Percentiles rank a stretch among this genome's conserved stretches.
Conservation (phyloP, 2,888 invertebrate genomes). For the Baccha elongata region DNA sequence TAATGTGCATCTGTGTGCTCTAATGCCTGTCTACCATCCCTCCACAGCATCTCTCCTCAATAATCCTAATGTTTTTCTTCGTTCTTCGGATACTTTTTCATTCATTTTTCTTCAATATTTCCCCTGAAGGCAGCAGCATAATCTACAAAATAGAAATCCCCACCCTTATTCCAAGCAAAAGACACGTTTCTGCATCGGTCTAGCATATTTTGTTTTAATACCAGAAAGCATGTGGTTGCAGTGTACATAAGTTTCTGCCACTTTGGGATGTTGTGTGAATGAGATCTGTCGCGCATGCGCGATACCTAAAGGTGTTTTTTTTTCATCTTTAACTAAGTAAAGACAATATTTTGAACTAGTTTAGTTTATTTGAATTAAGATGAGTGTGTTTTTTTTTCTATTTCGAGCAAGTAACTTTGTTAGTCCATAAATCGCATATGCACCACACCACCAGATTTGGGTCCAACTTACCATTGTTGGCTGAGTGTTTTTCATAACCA, state of each 20-base stretch:
- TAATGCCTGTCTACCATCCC: conserved; percentile 28
- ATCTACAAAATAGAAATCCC: conserved; percentile 49
- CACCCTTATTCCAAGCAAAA: conserved; percentile 43
- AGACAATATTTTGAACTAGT: conserved; percentile 22
- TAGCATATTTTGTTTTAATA: neutral
- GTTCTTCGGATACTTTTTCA: conserved; percentile 28
- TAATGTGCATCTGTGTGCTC: conserved; percentile 39
- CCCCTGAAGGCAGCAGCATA: conserved; percentile 52
- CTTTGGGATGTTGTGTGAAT: conserved; percentile 58
- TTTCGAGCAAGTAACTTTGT: conserved; percentile 37
- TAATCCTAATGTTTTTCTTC: conserved; percentile 44
- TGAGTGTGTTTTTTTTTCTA: conserved; percentile 28
- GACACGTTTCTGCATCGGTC: conserved; percentile 28
- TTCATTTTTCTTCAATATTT: conserved; percentile 45
- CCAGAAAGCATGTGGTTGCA: conserved; percentile 59
- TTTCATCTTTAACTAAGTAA: conserved; percentile 1
- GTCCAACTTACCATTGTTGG: conserved; percentile 35
- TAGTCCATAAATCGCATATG: conserved; percentile 56
- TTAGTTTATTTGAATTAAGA: conserved; percentile 13
- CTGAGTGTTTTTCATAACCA: conserved; percentile 55
- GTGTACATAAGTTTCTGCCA: conserved; percentile 54
- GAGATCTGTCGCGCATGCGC: conserved; percentile 38
- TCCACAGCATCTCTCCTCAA: conserved; percentile 18
- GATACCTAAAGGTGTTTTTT: conserved; percentile 29
- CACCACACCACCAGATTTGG: neutral